Evolutionary conservation across 2,888 invertebrate species (phyloP).

Genomic region (Chesias legatella): DNA sequence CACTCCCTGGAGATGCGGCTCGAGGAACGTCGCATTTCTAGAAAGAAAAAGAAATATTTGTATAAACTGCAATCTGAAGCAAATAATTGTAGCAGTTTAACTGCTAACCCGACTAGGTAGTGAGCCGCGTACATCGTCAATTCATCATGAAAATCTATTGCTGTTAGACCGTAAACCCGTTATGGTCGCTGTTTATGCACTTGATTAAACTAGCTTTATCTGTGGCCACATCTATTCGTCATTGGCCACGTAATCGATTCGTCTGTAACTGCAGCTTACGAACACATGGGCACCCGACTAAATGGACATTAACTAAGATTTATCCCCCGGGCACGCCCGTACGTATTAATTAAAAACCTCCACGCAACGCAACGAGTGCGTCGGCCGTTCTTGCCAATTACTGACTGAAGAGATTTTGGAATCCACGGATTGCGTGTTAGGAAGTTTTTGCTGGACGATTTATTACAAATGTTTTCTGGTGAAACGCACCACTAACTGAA

Average conservation of each 20-base stretch:
- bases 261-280: conserved; percentile 43
- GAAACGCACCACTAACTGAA: background rate
- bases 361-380: conserved; percentile 53
- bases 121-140: background rate
- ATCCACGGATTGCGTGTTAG: conserved; percentile 7
- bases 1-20: conserved; percentile 85
- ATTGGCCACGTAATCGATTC: conserved; percentile 48
- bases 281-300: conserved; percentile 65
- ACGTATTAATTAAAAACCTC: conserved; percentile 76
- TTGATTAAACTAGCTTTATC: conserved; percentile 26
- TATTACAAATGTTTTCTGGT: conserved; percentile 7
- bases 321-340: conserved; percentile 54
- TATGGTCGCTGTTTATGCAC: conserved; percentile 21
- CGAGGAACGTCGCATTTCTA: conserved; percentile 88
- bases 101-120: background rate
- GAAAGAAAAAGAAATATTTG: no score
- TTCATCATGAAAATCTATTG: conserved; percentile 12
- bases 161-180: conserved; percentile 15
- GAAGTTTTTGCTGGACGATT: conserved; percentile 11
- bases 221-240: conserved; percentile 25
- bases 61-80: no score
- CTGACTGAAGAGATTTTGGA: conserved; percentile 34
- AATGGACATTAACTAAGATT: conserved; percentile 78
- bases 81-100: no score
- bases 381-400: conserved; percentile 48